A percentile compares a stretch with the other conserved stretches of the same genome.
phyloP scores from a whole-genome alignment of 2,888 invertebrate genomes.

The Chloroclysta siterata region DNA sequence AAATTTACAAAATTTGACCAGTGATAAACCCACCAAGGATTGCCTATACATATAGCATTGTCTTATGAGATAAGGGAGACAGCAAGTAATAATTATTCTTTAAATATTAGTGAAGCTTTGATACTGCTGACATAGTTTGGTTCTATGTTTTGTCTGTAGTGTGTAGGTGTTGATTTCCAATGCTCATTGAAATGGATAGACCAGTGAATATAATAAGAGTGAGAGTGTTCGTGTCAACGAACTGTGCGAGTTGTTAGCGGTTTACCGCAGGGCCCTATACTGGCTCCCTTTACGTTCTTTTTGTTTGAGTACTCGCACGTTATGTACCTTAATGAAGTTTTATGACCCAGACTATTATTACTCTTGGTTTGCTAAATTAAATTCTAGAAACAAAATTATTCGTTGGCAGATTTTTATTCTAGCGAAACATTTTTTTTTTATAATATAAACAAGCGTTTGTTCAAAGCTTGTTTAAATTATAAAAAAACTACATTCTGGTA shows the following conservation, averaged over 20 bases:
- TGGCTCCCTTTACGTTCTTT: constrained; percentile 49
- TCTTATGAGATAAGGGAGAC: no score
- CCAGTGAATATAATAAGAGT: constrained; percentile 49
- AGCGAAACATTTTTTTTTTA: not conserved
- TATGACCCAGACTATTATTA: constrained; percentile 33
- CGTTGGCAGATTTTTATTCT: not conserved
- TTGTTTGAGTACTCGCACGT: constrained; percentile 52
- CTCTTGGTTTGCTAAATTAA: constrained; percentile 23
- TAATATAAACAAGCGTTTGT: no score
- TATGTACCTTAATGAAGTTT: constrained; percentile 49
- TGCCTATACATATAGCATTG: no score
- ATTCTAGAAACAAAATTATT: constrained; percentile 16
- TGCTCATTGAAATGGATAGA: constrained; percentile 32
- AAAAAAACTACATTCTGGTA: no score
- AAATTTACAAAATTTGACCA: no score
- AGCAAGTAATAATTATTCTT: not conserved
- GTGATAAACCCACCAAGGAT: no score
- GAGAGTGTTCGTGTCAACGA: constrained; percentile 63
- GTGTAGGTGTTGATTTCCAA: constrained; percentile 24
- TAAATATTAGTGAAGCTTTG: constrained; percentile 14
- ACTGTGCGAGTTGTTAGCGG: constrained; percentile 60
- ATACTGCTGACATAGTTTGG: constrained; percentile 7
- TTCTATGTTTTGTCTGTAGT: constrained; percentile 16
- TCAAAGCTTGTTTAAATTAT: no score
- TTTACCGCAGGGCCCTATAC: constrained; percentile 61